Evolutionary conservation across 2,888 invertebrate species (phyloP).

Genomic region (Chironomus tentans): DNA sequence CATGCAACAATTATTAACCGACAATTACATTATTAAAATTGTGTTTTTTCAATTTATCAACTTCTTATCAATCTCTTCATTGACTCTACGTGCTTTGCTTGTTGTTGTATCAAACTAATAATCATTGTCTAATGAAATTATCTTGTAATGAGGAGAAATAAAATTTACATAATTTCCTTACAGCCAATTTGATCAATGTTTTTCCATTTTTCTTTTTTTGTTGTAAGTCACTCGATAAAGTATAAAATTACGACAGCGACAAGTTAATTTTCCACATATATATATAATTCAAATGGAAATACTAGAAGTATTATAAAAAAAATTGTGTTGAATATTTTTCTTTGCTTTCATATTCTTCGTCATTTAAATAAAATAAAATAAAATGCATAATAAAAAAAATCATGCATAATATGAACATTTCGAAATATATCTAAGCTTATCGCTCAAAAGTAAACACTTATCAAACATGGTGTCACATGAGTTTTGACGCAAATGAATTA

Average conservation of each 20-base stretch:
- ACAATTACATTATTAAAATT: background rate
- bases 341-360: background rate
- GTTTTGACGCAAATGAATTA: background rate
- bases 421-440: background rate
- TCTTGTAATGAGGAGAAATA: background rate
- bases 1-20: background rate
- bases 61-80: no score
- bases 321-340: background rate
- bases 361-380: no score
- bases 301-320: no score
- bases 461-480: background rate
- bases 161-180: constrained; percentile 8
- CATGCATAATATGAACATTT: background rate
- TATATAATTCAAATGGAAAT: background rate
- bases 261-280: background rate
- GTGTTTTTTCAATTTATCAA: no score
- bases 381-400: background rate
- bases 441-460: background rate
- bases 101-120: background rate
- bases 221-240: no score
- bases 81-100: no score
- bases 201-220: background rate
- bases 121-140: constrained; percentile 12
- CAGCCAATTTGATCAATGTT: constrained; percentile 8
- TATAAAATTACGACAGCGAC: background rate